phyloP scores from a whole-genome alignment of 2,888 invertebrate genomes.

The Lasioglossum zephyrum region DNA sequence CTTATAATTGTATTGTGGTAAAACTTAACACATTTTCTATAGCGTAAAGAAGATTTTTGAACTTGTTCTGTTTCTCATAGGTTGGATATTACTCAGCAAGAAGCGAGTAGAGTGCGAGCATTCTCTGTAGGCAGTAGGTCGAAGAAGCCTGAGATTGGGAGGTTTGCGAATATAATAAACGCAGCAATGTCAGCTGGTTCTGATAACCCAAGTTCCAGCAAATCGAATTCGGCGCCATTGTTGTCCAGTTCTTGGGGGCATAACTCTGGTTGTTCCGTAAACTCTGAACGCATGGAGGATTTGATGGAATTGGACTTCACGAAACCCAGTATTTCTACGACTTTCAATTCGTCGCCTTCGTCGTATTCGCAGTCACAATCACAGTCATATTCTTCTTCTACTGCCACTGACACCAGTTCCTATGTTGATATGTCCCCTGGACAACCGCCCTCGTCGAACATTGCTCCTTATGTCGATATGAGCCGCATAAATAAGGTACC shows the following conservation, averaged over 20 bases:
- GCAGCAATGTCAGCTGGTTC: constrained; percentile 77
- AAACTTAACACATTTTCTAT: background rate
- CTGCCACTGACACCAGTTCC: constrained; percentile 84
- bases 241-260: constrained; percentile 85
- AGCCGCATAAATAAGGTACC: constrained; percentile 81
- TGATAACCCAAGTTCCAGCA: constrained; percentile 83
- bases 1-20: background rate
- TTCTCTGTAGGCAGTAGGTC: constrained; percentile 91
- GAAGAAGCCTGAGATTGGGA: constrained; percentile 84
- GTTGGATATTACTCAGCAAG: constrained; percentile 82
- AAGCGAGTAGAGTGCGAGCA: constrained; percentile 88
- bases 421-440: constrained; percentile 85
- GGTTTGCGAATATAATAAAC: constrained; percentile 77
- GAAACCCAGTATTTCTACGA: constrained; percentile 79
- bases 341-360: constrained; percentile 76
- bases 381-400: constrained; percentile 80
- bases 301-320: constrained; percentile 93
- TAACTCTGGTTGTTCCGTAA: constrained; percentile 84
- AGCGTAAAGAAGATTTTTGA: background rate
- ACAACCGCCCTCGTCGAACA: constrained; percentile 79
- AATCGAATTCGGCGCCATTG: constrained; percentile 90
- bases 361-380: constrained; percentile 79
- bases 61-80: constrained; percentile 64
- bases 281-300: constrained; percentile 89
- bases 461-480: constrained; percentile 83